These are phyloP conservation scores for Melanotus villosus DNA, from an alignment of 2,888 invertebrate species.

Conservation along the genomic window DNA sequence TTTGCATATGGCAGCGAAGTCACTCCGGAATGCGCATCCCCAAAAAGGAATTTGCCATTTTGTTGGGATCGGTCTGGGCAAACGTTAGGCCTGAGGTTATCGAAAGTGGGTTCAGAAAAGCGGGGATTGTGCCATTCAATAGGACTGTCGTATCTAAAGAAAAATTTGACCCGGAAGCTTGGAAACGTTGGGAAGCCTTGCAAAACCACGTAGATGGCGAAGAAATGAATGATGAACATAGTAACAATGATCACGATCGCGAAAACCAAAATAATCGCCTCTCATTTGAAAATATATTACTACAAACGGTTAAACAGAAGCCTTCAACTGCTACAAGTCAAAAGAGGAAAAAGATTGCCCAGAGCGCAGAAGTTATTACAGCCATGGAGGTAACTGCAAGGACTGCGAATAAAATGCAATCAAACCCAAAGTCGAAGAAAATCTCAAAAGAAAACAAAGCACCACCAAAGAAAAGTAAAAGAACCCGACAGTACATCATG, in stretches of 20 bases:
- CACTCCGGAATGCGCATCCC: slow-evolving; percentile 1
- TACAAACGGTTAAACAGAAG: not conserved
- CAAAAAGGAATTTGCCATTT: slow-evolving; percentile 6
- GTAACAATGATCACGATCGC: not conserved
- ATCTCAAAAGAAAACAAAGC: not conserved
- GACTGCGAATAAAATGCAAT: not conserved
- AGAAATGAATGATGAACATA: not conserved
- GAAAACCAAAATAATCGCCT: not conserved
- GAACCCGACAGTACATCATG: not conserved
- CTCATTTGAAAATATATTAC: not conserved
- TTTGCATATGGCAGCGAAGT: slow-evolving; percentile 18
- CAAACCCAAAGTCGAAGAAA: not conserved
- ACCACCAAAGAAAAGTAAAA: not conserved
- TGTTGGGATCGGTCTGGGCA: not conserved
- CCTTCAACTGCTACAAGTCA: not conserved
- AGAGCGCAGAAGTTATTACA: slow-evolving; percentile 2
- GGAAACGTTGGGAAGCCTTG: not conserved
- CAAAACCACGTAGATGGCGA: not conserved
- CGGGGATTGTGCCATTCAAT: slow-evolving; percentile 1
- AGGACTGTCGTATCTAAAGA: not conserved
- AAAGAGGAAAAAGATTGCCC: not conserved
- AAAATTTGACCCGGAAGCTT: slow-evolving; percentile 5
- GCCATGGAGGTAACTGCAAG: not conserved
- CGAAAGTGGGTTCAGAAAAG: not conserved
- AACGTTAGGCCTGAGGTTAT: not conserved